Evolutionary conservation across 1,140 invertebrate genomes (phyloP).

Genomic region (fruit fly (Drosophila melanogaster)): Release_6_plus_ISO1_MT NT_033779.5:11562501-11563000

Average conservation of each 20-base stretch:
- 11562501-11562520: conserved; percentile 67
- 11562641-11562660: no score
- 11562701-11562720: no score
- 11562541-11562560: conserved; percentile 9
- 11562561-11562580: no score
- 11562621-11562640: no score
- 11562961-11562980: conserved; percentile 58
- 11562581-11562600: no score
- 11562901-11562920: conserved; percentile 75
- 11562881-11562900: conserved; percentile 9
- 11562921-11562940: conserved; percentile 24
- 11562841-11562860: conserved; percentile 58
- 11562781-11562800: background rate
- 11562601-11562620: no score
- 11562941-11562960: conserved; percentile 64
- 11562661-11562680: no score
- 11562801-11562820: conserved; percentile 27
- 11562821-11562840: conserved; percentile 33
- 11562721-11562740: no score
- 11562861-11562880: conserved; percentile 18
- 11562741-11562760: no score
- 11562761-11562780: no score
- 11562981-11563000: conserved; percentile 53
- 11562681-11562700: no score
- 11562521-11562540: conserved; percentile 37